Base-by-base conservation (phyloP, 2,113 vertebrate species). In the Silurus asotus region DNA sequence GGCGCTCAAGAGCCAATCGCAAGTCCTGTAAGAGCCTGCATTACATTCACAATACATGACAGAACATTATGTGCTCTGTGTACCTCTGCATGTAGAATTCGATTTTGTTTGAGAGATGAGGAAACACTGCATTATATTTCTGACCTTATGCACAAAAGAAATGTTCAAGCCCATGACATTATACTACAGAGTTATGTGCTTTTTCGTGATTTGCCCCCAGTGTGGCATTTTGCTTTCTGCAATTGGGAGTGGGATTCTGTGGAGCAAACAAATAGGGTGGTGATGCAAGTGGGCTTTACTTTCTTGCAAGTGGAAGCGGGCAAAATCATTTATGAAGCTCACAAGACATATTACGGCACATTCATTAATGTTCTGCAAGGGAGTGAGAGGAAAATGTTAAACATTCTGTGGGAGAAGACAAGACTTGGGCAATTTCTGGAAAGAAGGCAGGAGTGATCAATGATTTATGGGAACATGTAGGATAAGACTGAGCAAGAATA, bases 1-100 rank as follows among this genome's bases (percentile, higher is more conserved):
- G 96, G 84, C 93, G 98, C 23, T 99, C 98, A 82, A 93, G 98
- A 82, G 97, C 95, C 89, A 99, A 99, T 91, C 95, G 98, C 64
- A 99, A 99, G 85, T 99, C 98, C 82, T 25, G 98, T 99, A 91
- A 97, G 98, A 95, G 10, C 37, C 1, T 49, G 61, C 55, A 61
- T 23, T 28, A 59, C 28, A 9, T 58, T 56, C n/a, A 56, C 62
- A 82, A 51, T 28, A 65, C 37, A 28, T 65, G 48, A 53, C 61
- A 82, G 3, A 3, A 65, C 19, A 58, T 14, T 14, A 45, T 45
- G 19, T 37, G 4, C 28, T 15, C 65, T 5, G 37, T 48, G 37
- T 48, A 48, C 17, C 7, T 48, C 37, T 74, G 70, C 49, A 11
- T 74, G 70, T 70, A 45, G 28, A 70, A 7, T 17, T 15, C 48